A percentile compares a stretch with the other conserved stretches of the same genome.
These are phyloP conservation scores for Meteorus colon DNA, from an alignment of 2,888 invertebrate genomes.

Conservation along the genomic window DNA sequence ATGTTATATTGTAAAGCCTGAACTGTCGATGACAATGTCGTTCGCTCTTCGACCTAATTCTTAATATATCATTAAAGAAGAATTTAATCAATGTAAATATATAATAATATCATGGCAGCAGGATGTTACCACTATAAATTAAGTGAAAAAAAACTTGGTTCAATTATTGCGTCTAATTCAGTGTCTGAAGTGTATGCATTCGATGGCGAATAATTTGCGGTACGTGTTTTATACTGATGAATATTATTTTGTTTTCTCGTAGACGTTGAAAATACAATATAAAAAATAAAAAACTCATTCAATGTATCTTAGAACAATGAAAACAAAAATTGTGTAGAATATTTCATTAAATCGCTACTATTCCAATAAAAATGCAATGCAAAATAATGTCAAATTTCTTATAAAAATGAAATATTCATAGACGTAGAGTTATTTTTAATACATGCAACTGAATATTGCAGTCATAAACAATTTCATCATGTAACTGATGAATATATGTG, in stretches of 20 bases:
- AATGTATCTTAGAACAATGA: not conserved
- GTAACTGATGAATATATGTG: not conserved
- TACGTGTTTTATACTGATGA: constrained; percentile 7
- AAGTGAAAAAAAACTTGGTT: not conserved
- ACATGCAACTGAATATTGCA: not conserved
- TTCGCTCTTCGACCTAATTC: not conserved
- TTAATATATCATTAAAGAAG: not conserved
- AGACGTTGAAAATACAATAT: not conserved
- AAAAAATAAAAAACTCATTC: not conserved
- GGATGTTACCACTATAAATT: too few species aligned
- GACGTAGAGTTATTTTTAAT: constrained; percentile 1
- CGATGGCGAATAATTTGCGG: not conserved
- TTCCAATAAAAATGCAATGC: constrained; percentile 44
- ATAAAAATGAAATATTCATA: not conserved
- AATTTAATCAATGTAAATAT: not conserved
- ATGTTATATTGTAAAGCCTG: not conserved
- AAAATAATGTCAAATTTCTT: constrained; percentile 46
- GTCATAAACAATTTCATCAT: not conserved
- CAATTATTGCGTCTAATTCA: not conserved
- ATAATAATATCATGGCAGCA: not conserved
- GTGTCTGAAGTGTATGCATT: not conserved
- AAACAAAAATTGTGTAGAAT: not conserved
- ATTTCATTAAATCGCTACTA: not conserved
- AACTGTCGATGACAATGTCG: not conserved
- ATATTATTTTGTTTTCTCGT: not conserved